phyloP scores from a whole-genome alignment of 2,797 vertebrate species.

The Sebastes taczanowskii region DNA sequence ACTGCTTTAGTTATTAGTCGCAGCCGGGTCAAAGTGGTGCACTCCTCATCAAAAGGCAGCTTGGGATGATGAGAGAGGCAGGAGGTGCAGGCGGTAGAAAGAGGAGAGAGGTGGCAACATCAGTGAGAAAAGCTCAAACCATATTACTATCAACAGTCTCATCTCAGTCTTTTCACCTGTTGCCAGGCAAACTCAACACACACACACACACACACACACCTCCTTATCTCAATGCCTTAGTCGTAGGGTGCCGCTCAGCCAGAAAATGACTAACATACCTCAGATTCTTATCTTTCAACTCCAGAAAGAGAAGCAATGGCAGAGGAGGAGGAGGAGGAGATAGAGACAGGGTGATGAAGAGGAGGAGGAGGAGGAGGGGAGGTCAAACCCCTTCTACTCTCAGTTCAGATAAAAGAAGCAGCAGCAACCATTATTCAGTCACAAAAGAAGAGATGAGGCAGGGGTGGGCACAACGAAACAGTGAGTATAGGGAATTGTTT shows the following conservation, averaged over 20 bases:
- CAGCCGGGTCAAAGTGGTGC: constrained; percentile 22
- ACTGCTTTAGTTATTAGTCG: constrained; percentile 46
- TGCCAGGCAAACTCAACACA: constrained; percentile 63
- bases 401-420: constrained; percentile 29
- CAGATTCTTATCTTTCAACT: constrained; percentile 32
- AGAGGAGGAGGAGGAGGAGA: background rate
- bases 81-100: background rate
- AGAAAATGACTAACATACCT: constrained; percentile 62
- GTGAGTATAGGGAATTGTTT: background rate
- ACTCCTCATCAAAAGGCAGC: constrained; percentile 30
- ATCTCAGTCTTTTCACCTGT: constrained; percentile 67
- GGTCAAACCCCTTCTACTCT: constrained; percentile 24
- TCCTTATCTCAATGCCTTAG: constrained; percentile 21
- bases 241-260: constrained; percentile 20
- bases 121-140: constrained; percentile 30
- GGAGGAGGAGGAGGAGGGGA: constrained; percentile 1
- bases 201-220: background rate
- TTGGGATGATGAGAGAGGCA: constrained; percentile 8
- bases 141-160: constrained; percentile 37
- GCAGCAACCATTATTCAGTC: constrained; percentile 14
- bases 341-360: constrained; percentile 19
- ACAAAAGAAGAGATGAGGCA: constrained; percentile 1
- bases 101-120: background rate
- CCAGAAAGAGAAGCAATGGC: constrained; percentile 11
- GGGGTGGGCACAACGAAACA: background rate